Base-by-base conservation (phyloP, 2,797 vertebrate genomes). In the Chelidonichthys spinosus region DNA sequence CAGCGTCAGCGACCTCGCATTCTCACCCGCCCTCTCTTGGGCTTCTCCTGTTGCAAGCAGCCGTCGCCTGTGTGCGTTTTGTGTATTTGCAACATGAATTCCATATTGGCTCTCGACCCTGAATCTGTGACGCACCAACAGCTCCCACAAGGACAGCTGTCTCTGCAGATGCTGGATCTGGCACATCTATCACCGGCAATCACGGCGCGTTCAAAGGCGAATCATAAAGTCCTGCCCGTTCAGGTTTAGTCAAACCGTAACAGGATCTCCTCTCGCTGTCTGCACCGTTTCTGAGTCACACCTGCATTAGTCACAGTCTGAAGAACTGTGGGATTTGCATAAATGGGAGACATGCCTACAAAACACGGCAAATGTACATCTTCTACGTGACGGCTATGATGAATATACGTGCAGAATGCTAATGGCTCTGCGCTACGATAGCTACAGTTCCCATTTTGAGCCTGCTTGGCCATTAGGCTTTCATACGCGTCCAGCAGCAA, bases 191-290 rank as follows among this genome's bases (percentile, higher is more conserved):
- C 11, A n/a, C 61, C 63, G 56, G 55, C 1, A n/a, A 85, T 86
- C 81, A 58, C 49, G 35, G 40, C 37, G 73, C 61, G 56, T 74
- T 89, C 71, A 71, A 55, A 77, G 79, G 63, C 15, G 14, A 64
- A 69, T 72, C 63, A 25, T 9, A 62, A 25, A 59, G 25, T 63
- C 70, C 63, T 78, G 64, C 66, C 75, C 69, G 46, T 79, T 89
- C 83, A 64, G 69, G 65, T 84, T 78, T 56, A 65, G 75, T 84
- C 84, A 87, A 63, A 78, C 79, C 32, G 68, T 56, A 79, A 78
- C 72, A 61, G 49, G 58, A 83, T 83, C 71, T 79, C 40, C 53
- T 72, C 42, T 70, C 10, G 37, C 61, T 69, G 49, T 81, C 66
- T 83, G 70, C 68, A 47, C 7, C 37, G 43, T 63, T 43, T 72